Evolutionary conservation across 2,888 invertebrate genomes (phyloP), one percentile per base, ranked within the genome.

Genomic region (Hymenopus coronatus): DNA sequence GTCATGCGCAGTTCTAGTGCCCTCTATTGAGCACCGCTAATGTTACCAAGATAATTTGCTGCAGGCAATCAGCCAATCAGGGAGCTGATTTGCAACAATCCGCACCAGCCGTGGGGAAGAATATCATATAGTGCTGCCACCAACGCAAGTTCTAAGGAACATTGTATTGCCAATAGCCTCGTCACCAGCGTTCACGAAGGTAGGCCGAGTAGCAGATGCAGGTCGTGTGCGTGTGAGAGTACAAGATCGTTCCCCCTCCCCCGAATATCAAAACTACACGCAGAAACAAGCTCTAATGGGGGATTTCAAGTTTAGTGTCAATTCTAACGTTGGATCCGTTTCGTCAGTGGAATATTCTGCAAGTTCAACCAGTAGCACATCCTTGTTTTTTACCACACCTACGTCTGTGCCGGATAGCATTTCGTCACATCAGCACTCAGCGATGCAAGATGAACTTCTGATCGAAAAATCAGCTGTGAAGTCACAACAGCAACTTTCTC

Each of bases 241-340:
- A 90, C 89, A 90, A 89, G 90, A 89, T 89, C 87, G 90, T 90
- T 90, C 90, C 90, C 90, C 90, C 89, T 70, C 83, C 84, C 89
- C 89, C 88, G 88, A 87, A 83, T 89, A 88, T 89, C 86, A 89
- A 89, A 87, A 89, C 89, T 89, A 89, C 91, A 89, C 90, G 90
- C 90, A 90, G 90, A 89, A 90, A 88, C 90, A 91, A 90, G 90
- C 90, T 91, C 91, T 91, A 91, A 92, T 92, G 92, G 92, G 91
- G 91, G 92, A 92, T 91, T 92, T 91, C 91, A 92, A 92, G 91
- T 91, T 91, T 91, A 91, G 91, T 91, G 91, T 91, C 89, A 92
- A 91, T 92, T 91, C 91, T 91, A 92, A 91, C 91, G 91, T 91
- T 90, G 91, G 91, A 91, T 91, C 91, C 88, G 91, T 91, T 91